A percentile compares a stretch with the other conserved stretches of the same genome.
Conservation (phyloP, 2,113 vertebrate species). For the Tylochromis polylepis region DNA sequence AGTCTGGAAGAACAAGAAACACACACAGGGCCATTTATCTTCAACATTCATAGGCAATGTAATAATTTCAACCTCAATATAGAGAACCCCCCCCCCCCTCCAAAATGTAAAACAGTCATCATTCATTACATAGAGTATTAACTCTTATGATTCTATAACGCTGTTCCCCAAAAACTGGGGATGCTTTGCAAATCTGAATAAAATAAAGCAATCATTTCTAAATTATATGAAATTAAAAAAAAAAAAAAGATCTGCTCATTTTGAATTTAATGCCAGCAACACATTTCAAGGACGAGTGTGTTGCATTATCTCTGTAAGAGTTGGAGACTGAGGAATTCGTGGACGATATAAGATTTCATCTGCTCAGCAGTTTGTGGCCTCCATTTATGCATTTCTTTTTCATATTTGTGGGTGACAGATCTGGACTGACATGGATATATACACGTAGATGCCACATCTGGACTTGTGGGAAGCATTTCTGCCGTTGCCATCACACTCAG, state of each 20-base stretch:
- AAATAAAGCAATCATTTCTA: neutral
- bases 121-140: neutral
- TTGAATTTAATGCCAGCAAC: neutral
- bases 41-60: neutral
- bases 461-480: neutral
- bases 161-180: neutral
- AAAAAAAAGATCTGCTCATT: neutral
- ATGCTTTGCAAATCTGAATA: neutral
- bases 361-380: neutral
- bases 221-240: accelerated
- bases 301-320: neutral
- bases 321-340: neutral
- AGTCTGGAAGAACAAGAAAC: neutral
- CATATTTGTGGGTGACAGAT: neutral
- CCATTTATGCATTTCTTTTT: neutral
- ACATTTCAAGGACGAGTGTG: neutral
- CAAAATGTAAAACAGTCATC: neutral
- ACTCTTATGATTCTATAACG: neutral
- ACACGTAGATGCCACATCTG: neutral
- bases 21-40: neutral
- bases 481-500: neutral
- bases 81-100: neutral
- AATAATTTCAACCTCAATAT: neutral
- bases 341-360: neutral
- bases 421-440: neutral